Evolutionary conservation across 2,888 invertebrate genomes (phyloP).

Genomic region (Stenchaetothrips biformis): DNA sequence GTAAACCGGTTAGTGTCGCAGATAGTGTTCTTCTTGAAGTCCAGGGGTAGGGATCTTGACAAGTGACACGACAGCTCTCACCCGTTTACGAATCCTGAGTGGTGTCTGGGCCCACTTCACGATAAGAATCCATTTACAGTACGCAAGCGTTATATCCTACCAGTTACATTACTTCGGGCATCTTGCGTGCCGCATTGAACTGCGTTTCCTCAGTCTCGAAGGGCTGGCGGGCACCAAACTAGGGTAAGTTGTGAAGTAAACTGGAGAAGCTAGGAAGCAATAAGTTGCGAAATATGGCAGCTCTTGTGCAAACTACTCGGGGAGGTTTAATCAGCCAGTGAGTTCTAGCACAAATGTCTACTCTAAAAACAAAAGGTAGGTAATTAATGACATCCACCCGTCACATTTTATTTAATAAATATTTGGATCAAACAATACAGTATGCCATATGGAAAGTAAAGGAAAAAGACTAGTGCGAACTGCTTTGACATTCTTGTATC

Average conservation of each 20-base stretch:
- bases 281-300: slow-evolving; percentile 23
- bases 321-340: slow-evolving; percentile 18
- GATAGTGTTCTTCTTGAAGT: no score
- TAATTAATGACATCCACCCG: slow-evolving; percentile 5
- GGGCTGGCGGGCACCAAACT: slow-evolving; percentile 18
- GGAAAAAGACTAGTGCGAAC: slow-evolving; percentile 28
- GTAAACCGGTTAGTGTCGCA: no score
- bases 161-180: neutral
- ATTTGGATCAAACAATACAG: neutral
- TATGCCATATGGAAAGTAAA: slow-evolving; percentile 8
- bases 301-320: slow-evolving; percentile 24
- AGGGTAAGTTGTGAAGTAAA: slow-evolving; percentile 12
- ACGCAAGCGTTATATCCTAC: neutral
- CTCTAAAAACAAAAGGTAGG: slow-evolving; percentile 20
- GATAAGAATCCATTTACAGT: no score
- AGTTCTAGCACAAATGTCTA: slow-evolving; percentile 21
- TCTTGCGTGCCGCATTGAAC: neutral
- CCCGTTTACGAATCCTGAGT: neutral
- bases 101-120: neutral
- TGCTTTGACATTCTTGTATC: slow-evolving; percentile 29
- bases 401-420: slow-evolving; percentile 23
- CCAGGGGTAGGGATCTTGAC: no score
- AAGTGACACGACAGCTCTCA: no score
- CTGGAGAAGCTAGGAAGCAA: slow-evolving; percentile 22
- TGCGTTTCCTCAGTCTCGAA: slow-evolving; percentile 11